Conservation (phyloP, 2,797 vertebrate species). For the Tapirus indicus region DNA sequence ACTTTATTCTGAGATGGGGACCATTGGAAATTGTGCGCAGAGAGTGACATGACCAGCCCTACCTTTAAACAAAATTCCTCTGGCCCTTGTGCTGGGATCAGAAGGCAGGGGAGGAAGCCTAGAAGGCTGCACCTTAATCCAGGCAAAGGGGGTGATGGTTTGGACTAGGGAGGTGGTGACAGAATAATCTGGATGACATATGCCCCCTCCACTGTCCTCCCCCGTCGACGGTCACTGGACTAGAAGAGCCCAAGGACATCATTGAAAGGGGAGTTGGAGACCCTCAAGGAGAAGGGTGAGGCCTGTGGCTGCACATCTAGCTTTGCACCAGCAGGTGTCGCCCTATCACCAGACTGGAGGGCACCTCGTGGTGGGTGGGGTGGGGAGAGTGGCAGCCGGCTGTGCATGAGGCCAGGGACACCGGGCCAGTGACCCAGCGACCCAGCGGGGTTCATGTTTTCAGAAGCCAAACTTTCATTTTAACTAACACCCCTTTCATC, state of each 20-base stretch:
- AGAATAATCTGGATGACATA: neutral
- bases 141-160: neutral
- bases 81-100: neutral
- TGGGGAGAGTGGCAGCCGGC: accelerated
- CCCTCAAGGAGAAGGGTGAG: neutral
- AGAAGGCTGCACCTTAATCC: neutral
- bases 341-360: neutral
- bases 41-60: neutral
- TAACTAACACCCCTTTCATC: neutral
- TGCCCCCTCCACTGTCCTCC: too few relatives aligned
- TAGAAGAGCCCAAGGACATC: neutral
- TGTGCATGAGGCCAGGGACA: neutral
- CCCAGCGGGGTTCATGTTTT: neutral
- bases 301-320: neutral
- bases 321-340: slow-evolving; percentile 62
- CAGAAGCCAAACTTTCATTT: neutral
- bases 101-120: neutral
- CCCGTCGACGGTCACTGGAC: neutral
- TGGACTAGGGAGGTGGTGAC: neutral
- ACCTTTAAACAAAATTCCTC: neutral
- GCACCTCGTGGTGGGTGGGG: accelerated
- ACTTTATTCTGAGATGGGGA: neutral
- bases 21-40: neutral
- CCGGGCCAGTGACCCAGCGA: accelerated
- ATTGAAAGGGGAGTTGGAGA: neutral